phyloP scores from a whole-genome alignment of 2,888 invertebrate genomes.

The Keiferia lycopersicella region DNA sequence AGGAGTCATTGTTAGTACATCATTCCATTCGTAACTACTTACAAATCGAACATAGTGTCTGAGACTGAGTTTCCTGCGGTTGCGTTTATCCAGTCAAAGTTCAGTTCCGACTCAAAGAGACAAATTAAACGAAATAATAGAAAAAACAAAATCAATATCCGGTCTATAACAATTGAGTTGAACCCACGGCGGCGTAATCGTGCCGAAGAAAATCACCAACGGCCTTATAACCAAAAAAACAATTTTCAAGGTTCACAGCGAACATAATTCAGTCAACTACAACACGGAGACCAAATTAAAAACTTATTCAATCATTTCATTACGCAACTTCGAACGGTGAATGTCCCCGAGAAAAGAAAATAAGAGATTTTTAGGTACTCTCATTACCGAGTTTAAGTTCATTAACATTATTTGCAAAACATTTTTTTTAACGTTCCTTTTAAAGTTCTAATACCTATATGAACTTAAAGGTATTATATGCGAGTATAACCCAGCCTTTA shows the following conservation, averaged over 20 bases:
- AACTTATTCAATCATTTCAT: slow-evolving; percentile 7
- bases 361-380: not conserved
- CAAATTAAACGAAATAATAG: not conserved
- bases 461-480: no score
- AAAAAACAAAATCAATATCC: not conserved
- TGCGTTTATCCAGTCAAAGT: no score
- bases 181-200: not conserved
- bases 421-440: no score
- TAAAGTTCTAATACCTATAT: no score
- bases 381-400: not conserved
- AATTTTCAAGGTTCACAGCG: slow-evolving; percentile 5
- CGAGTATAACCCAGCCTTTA: not conserved
- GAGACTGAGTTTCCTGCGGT: no score
- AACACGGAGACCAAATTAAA: not conserved
- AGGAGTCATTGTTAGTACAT: no score
- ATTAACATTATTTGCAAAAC: not conserved
- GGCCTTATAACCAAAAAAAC: slow-evolving; percentile 6
- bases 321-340: not conserved
- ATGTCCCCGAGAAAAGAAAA: slow-evolving; percentile 4
- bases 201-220: not conserved
- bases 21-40: no score
- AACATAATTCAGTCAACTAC: slow-evolving; percentile 3
- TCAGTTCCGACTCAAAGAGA: not conserved
- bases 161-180: no score
- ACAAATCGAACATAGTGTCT: no score